Base-by-base conservation (phyloP, 2,797 vertebrate species). In the Ibycter americanus region DNA sequence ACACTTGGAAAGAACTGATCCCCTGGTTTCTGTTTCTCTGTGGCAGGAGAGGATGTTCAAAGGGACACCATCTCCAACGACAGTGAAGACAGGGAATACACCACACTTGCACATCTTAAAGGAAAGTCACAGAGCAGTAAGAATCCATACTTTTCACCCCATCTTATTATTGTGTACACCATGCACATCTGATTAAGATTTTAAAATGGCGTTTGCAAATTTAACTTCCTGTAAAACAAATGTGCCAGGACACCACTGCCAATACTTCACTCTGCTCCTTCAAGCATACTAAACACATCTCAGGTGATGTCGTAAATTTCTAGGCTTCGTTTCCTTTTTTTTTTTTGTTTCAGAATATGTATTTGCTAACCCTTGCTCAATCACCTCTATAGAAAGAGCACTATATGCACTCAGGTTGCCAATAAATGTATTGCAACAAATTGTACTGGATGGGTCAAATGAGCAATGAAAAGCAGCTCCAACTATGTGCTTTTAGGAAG, bases 271-370 rank as follows among this genome's bases (percentile, higher is more conserved):
- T 83, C 67, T 81, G 76, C 38, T 91, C 76, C 55, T 74, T 88
- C 83, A 93, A 61, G 89, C 68, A 86, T 68, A 67, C 25, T 61
- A 67, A 96, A 78, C 27, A 34, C 2, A 4, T 46, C 83, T 83
- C 87, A 86, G 87, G 49, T 85, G 81, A 96, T 68, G 49, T 46
- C 67, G 66, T 54, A 86, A 87, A 91, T 83, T 96, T 97, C 93
- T 83, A 84, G 62, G 77, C 77, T 95, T 95, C 36, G 9, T 63
- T 93, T 89, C 71, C 31, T 52, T 55, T n/a, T 91, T 66, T 68
- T 49, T 51, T 34, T n/a, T 68, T 46, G 26, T 71, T 92, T 95
- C 81, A 70, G 77, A 93, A 89, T 82, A 70, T 19, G 9, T 54
- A 72, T 70, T 77, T 71, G 44, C n/a, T 82, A 61, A 51, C 40